These are phyloP conservation scores for Falco peregrinus DNA, from an alignment of 2,797 vertebrate genomes.

Conservation along the genomic window DNA sequence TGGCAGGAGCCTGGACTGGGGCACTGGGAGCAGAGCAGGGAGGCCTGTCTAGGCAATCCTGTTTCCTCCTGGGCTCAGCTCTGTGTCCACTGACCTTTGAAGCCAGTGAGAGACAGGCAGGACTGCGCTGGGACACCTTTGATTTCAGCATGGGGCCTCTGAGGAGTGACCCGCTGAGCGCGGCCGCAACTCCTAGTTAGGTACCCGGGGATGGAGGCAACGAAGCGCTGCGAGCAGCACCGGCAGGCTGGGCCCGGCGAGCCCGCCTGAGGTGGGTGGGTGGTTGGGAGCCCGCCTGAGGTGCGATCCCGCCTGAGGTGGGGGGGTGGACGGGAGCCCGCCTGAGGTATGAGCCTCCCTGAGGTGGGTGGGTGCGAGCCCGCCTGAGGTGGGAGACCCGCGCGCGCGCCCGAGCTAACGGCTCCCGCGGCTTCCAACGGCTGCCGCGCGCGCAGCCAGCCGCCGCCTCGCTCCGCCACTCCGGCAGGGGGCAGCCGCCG, in stretches of 20 bases:
- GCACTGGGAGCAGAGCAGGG: background rate
- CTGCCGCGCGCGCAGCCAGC: background rate
- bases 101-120: background rate
- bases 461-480: background rate
- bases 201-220: fast-evolving
- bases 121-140: background rate
- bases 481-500: background rate
- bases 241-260: background rate
- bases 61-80: background rate
- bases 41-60: fast-evolving
- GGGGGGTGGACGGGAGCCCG: background rate
- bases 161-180: fast-evolving
- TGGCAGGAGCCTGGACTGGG: background rate
- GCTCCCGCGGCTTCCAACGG: background rate
- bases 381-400: no score
- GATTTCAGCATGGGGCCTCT: fast-evolving
- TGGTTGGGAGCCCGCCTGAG: no score
- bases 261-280: background rate
- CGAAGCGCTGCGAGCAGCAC: no score
- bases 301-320: background rate
- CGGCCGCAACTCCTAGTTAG: fast-evolving
- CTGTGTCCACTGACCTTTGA: no score
- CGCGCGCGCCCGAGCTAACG: background rate
- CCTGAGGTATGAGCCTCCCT: background rate
- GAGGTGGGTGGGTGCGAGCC: no score